These are phyloP conservation scores for Heliconius melpomene DNA, from an alignment of 1,140 invertebrate species.

Conservation along the genomic window DNA sequence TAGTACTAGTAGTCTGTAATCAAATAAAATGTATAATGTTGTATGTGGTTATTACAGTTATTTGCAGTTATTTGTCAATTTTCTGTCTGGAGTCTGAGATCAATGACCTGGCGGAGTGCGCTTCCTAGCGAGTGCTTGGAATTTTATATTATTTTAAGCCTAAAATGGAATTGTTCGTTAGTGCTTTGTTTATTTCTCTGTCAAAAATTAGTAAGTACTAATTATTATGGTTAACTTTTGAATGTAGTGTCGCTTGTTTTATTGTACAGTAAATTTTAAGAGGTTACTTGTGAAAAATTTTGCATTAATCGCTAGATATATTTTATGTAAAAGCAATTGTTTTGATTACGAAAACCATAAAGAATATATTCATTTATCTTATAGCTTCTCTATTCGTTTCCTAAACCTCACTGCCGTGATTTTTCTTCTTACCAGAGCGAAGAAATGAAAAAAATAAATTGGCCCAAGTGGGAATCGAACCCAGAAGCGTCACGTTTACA, in stretches of 20 bases:
- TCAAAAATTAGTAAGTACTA: not conserved
- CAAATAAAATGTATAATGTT: slow-evolving; percentile 11
- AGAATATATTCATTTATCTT: no score
- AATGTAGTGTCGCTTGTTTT: not conserved
- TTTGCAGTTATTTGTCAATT: slow-evolving; percentile 2
- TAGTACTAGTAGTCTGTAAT: not conserved
- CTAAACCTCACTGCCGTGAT: no score
- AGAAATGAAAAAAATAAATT: no score
- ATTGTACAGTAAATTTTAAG: not conserved
- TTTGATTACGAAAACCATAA: no score
- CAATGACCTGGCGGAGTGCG: slow-evolving; percentile 1
- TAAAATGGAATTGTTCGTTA: not conserved
- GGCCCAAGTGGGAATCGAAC: no score
- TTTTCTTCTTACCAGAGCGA: no score
- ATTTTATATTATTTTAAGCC: not conserved
- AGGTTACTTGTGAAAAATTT: no score
- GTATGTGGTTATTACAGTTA: not conserved
- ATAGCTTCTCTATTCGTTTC: no score
- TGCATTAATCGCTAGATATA: no score
- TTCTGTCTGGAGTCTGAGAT: slow-evolving; percentile 11
- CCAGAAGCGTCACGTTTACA: no score
- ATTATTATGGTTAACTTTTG: not conserved
- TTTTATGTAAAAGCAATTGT: no score
- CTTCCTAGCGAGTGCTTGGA: slow-evolving; percentile 4
- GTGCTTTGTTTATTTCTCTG: no score